Evolutionary conservation across 2,113 vertebrate genomes (phyloP).

Genomic region (Anarrhichthys ocellatus): DNA sequence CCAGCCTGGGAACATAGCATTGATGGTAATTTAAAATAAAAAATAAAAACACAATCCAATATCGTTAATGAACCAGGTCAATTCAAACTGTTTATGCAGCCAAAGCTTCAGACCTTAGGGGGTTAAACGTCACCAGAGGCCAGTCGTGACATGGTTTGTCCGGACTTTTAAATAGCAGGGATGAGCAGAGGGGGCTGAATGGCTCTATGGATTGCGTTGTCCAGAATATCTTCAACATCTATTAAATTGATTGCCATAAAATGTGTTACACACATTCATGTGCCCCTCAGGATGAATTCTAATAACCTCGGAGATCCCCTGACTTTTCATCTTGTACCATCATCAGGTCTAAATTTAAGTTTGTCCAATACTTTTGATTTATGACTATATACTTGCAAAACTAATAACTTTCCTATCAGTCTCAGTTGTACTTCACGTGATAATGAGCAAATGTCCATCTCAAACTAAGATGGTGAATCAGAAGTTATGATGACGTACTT

Average conservation of each 20-base stretch:
- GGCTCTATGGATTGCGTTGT: neutral
- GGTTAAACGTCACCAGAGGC: neutral
- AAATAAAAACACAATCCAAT: neutral
- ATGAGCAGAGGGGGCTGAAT: neutral
- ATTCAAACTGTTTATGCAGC: neutral
- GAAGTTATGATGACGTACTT: neutral
- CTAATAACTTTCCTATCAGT: neutral
- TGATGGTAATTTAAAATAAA: neutral
- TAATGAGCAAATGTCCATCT: neutral
- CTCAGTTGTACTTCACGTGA: neutral
- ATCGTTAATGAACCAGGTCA: neutral
- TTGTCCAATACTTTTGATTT: neutral
- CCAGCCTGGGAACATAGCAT: neutral
- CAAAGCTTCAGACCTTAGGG: neutral
- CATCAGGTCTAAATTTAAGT: neutral
- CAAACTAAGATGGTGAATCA: neutral
- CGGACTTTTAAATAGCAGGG: neutral
- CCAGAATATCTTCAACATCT: neutral
- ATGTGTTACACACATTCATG: neutral
- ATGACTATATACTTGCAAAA: neutral
- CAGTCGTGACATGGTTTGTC: neutral
- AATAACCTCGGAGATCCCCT: neutral
- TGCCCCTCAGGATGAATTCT: neutral
- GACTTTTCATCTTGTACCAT: neutral
- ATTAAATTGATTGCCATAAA: neutral